These are phyloP conservation scores for Bovichtus variegatus DNA, from an alignment of 2,797 vertebrate species.

Conservation along the genomic window DNA sequence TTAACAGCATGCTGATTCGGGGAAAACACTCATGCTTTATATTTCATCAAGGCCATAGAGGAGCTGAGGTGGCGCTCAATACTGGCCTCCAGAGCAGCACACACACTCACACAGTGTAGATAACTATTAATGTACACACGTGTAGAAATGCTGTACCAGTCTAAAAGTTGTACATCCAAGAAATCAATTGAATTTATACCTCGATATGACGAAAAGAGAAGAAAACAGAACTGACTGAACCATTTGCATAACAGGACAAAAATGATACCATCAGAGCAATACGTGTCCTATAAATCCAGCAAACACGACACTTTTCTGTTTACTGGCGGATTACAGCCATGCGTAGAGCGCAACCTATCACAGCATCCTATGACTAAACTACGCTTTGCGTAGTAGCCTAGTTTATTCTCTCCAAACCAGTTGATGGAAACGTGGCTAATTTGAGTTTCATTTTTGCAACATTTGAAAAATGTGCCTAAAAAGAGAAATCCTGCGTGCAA, in stretches of 20 bases:
- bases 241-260: no score
- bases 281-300: no score
- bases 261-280: not conserved
- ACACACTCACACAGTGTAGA: constrained; percentile 11
- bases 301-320: no score
- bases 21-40: constrained; percentile 74
- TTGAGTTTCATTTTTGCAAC: no score
- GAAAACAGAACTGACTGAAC: not conserved
- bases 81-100: constrained; percentile 39
- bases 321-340: no score
- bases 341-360: no score
- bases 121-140: not conserved
- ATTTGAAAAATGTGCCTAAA: no score
- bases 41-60: constrained; percentile 76
- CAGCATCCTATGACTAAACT: no score
- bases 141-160: constrained; percentile 1
- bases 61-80: constrained; percentile 66
- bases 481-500: no score
- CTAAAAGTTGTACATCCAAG: not conserved
- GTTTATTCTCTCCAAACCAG: no score
- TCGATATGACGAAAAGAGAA: not conserved
- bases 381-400: no score
- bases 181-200: not conserved
- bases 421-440: no score
- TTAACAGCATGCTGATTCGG: constrained; percentile 83